phyloP scores from a whole-genome alignment of 2,888 invertebrate genomes.

The Falcaria lacertinaria region DNA sequence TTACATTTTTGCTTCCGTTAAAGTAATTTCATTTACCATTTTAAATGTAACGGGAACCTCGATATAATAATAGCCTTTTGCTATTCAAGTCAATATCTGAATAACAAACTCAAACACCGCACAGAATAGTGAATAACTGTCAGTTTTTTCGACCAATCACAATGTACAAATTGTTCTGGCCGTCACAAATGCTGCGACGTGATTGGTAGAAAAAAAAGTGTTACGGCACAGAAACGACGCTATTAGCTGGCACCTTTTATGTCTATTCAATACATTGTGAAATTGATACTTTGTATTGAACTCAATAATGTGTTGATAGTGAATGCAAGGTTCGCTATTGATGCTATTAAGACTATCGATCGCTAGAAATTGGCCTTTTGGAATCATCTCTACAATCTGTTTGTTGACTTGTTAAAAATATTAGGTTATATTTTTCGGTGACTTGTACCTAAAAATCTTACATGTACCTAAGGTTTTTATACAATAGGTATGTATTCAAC shows the following conservation, averaged over 20 bases:
- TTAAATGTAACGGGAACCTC: background rate
- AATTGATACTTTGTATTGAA: background rate
- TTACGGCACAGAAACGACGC: conserved; percentile 27
- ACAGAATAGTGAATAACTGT: conserved; percentile 16
- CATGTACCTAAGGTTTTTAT: too few species aligned
- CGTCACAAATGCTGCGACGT: conserved; percentile 17
- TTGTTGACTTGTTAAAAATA: background rate
- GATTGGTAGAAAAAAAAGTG: conserved; percentile 29
- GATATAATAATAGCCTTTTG: background rate
- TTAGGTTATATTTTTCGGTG: too few species aligned
- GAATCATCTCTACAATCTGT: background rate
- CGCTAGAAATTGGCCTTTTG: background rate
- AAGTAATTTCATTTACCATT: background rate
- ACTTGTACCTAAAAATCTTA: too few species aligned
- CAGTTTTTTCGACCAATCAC: conserved; percentile 18
- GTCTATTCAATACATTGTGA: conserved; percentile 5
- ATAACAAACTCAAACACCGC: conserved; percentile 13
- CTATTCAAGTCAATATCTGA: conserved; percentile 10
- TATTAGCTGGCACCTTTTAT: conserved; percentile 15
- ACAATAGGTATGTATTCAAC: too few species aligned
- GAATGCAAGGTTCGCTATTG: background rate
- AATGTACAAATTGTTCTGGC: conserved; percentile 34
- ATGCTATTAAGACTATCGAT: background rate
- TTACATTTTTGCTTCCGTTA: background rate
- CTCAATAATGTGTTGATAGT: background rate